phyloP scores from a whole-genome alignment of 2,113 vertebrate species.

The Sardina pilchardus region DNA sequence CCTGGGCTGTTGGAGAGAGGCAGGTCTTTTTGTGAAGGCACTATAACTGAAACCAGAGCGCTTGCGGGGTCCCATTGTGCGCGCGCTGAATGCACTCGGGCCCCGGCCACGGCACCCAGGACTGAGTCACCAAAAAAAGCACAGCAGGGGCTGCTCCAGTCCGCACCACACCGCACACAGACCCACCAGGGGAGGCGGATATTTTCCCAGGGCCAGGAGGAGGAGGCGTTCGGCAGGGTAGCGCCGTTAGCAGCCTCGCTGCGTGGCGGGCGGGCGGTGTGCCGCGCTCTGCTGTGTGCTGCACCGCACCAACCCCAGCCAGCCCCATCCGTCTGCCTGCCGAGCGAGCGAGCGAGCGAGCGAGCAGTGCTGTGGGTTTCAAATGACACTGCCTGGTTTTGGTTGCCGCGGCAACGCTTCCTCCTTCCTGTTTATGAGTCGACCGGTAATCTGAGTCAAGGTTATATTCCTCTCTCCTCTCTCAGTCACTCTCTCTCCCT shows the following conservation, averaged over 20 bases:
- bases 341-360: conserved; percentile 61
- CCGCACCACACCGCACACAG: too few species aligned
- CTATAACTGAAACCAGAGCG: background rate
- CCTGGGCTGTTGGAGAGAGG: background rate
- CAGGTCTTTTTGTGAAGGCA: background rate
- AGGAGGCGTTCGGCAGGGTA: conserved; percentile 30
- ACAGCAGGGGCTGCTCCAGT: background rate
- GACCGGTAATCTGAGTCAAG: conserved; percentile 79
- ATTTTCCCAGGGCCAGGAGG: conserved; percentile 49
- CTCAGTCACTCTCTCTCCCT: conserved; percentile 8
- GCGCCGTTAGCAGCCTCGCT: background rate
- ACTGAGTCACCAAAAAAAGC: background rate
- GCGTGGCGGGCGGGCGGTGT: background rate
- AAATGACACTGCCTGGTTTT: conserved; percentile 78
- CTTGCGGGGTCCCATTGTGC: background rate
- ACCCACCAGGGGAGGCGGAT: conserved; percentile 29
- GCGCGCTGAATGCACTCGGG: background rate
- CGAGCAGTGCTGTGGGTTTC: conserved; percentile 66
- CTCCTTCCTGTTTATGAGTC: conserved; percentile 76
- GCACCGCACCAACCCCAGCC: conserved; percentile 47
- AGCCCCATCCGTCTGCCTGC: conserved; percentile 62
- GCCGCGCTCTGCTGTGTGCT: conserved; percentile 56
- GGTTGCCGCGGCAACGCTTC: conserved; percentile 81
- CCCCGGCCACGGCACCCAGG: background rate
- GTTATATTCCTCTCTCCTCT: conserved; percentile 64